phyloP scores from a whole-genome alignment of 2,888 invertebrate genomes.

The Agriotes lineatus region DNA sequence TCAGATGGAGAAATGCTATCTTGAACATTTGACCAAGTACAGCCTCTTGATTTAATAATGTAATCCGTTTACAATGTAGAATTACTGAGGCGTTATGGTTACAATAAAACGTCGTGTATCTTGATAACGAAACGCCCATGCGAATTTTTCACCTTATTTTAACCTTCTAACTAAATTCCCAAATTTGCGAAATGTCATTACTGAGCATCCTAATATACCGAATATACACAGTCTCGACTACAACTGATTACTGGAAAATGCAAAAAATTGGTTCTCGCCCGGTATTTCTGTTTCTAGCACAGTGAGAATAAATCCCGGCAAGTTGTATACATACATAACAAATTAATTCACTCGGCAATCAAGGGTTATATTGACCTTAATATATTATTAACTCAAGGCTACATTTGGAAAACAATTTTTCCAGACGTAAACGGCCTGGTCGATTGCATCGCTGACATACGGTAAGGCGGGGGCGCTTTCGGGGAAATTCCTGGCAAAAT shows the following conservation, averaged over 20 bases:
- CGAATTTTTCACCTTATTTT: too few species aligned
- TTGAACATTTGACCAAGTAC: too few species aligned
- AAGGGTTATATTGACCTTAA: slow-evolving; percentile 17
- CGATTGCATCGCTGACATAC: background rate
- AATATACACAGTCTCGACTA: slow-evolving; percentile 32
- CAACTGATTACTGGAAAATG: slow-evolving; percentile 23
- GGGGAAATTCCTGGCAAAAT: background rate
- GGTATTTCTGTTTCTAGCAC: background rate
- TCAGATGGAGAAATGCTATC: too few species aligned
- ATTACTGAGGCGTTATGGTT: too few species aligned
- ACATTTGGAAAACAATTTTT: slow-evolving; percentile 18
- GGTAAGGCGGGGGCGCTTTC: background rate
- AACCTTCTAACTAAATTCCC: too few species aligned
- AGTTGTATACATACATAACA: background rate
- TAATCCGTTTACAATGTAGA: too few species aligned
- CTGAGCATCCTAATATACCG: too few species aligned
- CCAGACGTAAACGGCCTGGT: slow-evolving; percentile 8
- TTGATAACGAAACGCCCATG: too few species aligned
- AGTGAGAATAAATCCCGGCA: background rate
- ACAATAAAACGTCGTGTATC: too few species aligned
- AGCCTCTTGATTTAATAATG: too few species aligned
- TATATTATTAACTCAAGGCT: slow-evolving; percentile 8
- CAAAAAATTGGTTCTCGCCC: background rate
- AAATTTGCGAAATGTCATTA: too few species aligned
- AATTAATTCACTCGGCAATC: slow-evolving; percentile 11